Percentiles rank a stretch among this genome's conserved stretches.
These are phyloP conservation scores for Cosmia pyralina DNA, from an alignment of 2,888 invertebrate genomes.

Conservation along the genomic window DNA sequence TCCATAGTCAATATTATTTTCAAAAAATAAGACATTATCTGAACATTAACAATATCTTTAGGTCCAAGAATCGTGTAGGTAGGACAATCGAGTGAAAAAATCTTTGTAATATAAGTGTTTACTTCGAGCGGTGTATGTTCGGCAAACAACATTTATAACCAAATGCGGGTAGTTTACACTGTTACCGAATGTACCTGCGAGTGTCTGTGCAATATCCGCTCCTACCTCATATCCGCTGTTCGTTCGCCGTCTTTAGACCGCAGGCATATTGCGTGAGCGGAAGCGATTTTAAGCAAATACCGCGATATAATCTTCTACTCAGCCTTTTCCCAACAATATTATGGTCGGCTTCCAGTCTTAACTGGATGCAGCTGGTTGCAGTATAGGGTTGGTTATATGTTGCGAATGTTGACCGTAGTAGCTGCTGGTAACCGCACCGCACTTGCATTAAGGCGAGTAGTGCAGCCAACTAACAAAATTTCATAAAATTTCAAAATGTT, in stretches of 20 bases:
- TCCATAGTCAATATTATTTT: background rate
- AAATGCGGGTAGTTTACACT: slow-evolving; percentile 85
- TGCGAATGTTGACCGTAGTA: background rate
- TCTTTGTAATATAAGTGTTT: slow-evolving; percentile 66
- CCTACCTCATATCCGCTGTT: slow-evolving; percentile 85
- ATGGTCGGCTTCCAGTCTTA: background rate
- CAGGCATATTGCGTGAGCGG: slow-evolving; percentile 52
- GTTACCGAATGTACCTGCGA: slow-evolving; percentile 83
- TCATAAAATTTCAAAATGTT: no score
- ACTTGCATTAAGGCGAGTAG: no score
- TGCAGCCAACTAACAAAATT: no score
- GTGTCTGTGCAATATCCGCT: slow-evolving; percentile 86
- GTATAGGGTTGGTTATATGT: background rate
- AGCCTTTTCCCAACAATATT: background rate
- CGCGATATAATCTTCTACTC: background rate
- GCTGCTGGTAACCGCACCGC: background rate
- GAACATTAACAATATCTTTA: slow-evolving; percentile 19
- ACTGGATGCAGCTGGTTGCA: background rate
- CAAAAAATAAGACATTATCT: background rate
- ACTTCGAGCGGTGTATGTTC: slow-evolving; percentile 62
- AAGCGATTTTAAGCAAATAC: slow-evolving; percentile 52
- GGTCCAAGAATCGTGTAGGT: slow-evolving; percentile 15
- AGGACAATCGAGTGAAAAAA: slow-evolving; percentile 54
- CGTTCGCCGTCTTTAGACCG: slow-evolving; percentile 75
- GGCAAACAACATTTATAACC: slow-evolving; percentile 82